Base-by-base conservation (phyloP, 2,888 invertebrate genomes). In the Cetonia aurata region DNA sequence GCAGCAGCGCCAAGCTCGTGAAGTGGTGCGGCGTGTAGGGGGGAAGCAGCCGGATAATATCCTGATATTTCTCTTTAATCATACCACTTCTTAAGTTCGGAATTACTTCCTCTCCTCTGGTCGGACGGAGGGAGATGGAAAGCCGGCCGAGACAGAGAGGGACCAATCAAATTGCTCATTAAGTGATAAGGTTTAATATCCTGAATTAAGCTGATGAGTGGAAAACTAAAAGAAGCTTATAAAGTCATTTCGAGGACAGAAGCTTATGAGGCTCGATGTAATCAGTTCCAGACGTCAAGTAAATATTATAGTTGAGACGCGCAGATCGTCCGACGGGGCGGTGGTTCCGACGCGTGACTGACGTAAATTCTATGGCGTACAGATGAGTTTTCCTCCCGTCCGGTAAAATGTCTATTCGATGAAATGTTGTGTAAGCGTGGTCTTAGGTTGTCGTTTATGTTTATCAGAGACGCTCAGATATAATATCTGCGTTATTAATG, bases 181-280 rank as follows among this genome's bases (percentile, higher is more conserved):
- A 82, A 81, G 80, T 81, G 82, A 82, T 81, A 81, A 81, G 80
- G 80, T 79, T 81, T 80, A 81, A 81, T 81, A 81, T 79, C 80
- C 80, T 75, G 78, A 79, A 80, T 80, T 80, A 78, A 79, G 78
- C 77, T 78, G 79, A 79, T 80, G 79, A 78, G 76, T 79, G 77
- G 75, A 75, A 78, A 79, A 79, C 79, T 80, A 79, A 80, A 80
- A 81, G 80, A 79, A 79, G 80, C 80, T 81, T 80, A 80, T 77
- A 76, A 79, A 78, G 77, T 76, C 76, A 71, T 73, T 72, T 73
- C 69, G 62, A 44, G 41, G 60, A 69, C 60, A 69, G 69, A 31
- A 62, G 69, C 69, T 69, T 62, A 60, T 60, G 57, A 55, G 42
- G 19, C 19, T 62, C 48, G 62, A 62, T 65, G 57, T 66, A 70